Evolutionary conservation across 2,113 vertebrate genomes (phyloP).

Genomic region (Merops nubicus): DNA sequence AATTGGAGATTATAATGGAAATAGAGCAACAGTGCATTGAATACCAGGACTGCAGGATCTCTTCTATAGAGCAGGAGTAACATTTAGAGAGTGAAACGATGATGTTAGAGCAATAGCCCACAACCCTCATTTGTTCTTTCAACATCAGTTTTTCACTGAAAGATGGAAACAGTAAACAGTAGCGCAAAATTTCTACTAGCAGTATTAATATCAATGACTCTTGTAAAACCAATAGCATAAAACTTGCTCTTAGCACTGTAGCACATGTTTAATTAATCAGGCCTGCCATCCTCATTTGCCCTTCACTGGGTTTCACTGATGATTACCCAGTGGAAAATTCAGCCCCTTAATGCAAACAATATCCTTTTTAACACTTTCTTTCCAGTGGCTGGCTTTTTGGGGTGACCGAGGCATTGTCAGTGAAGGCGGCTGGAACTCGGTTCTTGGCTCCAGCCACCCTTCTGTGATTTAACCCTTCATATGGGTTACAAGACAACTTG

Average conservation of each 20-base stretch:
- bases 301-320: conserved; percentile 72
- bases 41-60: neutral
- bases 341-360: conserved; percentile 70
- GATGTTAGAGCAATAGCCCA: neutral
- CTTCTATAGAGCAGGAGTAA: neutral
- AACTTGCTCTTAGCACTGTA: conserved; percentile 46
- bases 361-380: conserved; percentile 68
- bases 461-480: neutral
- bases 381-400: neutral
- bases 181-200: neutral
- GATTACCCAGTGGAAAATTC: conserved; percentile 76
- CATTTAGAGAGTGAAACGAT: neutral
- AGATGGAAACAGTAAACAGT: conserved; percentile 17
- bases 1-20: neutral
- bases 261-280: conserved; percentile 80
- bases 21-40: neutral
- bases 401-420: neutral
- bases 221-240: conserved; percentile 56
- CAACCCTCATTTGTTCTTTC: neutral
- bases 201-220: conserved; percentile 48
- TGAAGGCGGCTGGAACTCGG: neutral
- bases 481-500: neutral
- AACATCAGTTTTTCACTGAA: neutral
- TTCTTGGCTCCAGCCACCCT: neutral
- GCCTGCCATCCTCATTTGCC: conserved; percentile 63